Conservation (phyloP, 1,140 invertebrate genomes). For the Drosophila nigromelanica region DNA sequence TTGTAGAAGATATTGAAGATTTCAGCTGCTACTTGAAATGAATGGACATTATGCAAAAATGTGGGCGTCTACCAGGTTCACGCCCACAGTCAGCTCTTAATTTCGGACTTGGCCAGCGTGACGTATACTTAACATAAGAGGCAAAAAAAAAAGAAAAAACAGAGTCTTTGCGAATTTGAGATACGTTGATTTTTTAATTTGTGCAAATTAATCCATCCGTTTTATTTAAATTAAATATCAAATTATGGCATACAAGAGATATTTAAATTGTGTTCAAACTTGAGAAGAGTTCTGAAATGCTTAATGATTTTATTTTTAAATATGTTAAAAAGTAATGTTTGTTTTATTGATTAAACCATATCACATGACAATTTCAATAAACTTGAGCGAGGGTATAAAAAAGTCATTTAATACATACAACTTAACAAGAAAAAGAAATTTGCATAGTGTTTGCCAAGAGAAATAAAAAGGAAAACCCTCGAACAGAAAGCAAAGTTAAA, state of each 20-base stretch:
- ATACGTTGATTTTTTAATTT: slow-evolving; percentile 8
- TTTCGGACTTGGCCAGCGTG: slow-evolving; percentile 23
- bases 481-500: slow-evolving; percentile 64
- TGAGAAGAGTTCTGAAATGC: too few species aligned
- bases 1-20: slow-evolving; percentile 26
- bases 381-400: slow-evolving; percentile 16
- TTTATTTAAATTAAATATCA: too few species aligned
- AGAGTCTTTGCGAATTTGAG: background rate
- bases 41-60: slow-evolving; percentile 59
- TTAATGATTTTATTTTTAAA: too few species aligned
- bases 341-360: too few species aligned
- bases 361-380: background rate
- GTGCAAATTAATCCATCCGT: too few species aligned
- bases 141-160: background rate
- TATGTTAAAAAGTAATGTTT: too few species aligned
- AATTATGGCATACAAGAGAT: too few species aligned
- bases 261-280: too few species aligned
- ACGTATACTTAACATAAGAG: slow-evolving; percentile 38
- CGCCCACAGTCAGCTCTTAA: slow-evolving; percentile 27
- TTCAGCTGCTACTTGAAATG: slow-evolving; percentile 36
- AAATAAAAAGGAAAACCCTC: slow-evolving; percentile 34
- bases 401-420: slow-evolving; percentile 27
- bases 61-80: slow-evolving; percentile 29
- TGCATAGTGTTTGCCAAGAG: slow-evolving; percentile 37
- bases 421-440: slow-evolving; percentile 35